Evolutionary conservation across 2,113 vertebrate genomes (phyloP), one percentile per base, ranked within the genome.

Genomic region (Speoplatyrhinus poulsoni): DNA sequence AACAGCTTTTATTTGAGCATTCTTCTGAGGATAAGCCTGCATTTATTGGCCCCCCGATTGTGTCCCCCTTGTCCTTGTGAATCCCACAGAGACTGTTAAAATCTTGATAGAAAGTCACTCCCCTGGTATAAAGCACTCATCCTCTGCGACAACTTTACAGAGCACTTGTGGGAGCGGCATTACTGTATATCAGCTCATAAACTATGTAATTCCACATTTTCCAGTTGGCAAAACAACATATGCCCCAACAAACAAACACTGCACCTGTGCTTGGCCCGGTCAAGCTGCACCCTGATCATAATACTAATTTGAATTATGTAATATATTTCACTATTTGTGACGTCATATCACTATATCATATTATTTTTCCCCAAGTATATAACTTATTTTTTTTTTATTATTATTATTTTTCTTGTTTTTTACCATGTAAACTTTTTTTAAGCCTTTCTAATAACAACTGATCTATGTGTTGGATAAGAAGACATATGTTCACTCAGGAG

Each of bases 151-250:
- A 78, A 81, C 86, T 90, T 90, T 88, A 90, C 87, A 75, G 83
- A 76, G 59, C 85, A 85, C 87, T 82, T 87, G 84, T 88, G 79
- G 82, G 78, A 82, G 70, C 65, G 12, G 65, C 59, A 53, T 61
- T 87, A 26, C 26, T 26, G 26, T 26, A 88, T 90, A 88, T 72
- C 72, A 77, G 78, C 78, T 81, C 77, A 76, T 77, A 67, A 52
- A 62, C 69, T 75, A 69, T 82, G 73, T 85, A 75, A 73, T 91
- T 90, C 89, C 86, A 87, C 82, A 90, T 91, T 85, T 86, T 81
- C 72, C 75, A 68, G 59, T 86, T 90, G 90, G 83, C 80, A 85
- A 76, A 79, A 79, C 82, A 85, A 85, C 88, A 89, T 89, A 89
- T 85, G 82, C 82, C 83, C 82, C 76, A 62, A 84, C 82, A 85